Percentiles rank a stretch among this genome's conserved stretches.
These are phyloP conservation scores for Gopherus flavomarginatus DNA, from an alignment of 2,113 vertebrate species.

Conservation along the genomic window DNA sequence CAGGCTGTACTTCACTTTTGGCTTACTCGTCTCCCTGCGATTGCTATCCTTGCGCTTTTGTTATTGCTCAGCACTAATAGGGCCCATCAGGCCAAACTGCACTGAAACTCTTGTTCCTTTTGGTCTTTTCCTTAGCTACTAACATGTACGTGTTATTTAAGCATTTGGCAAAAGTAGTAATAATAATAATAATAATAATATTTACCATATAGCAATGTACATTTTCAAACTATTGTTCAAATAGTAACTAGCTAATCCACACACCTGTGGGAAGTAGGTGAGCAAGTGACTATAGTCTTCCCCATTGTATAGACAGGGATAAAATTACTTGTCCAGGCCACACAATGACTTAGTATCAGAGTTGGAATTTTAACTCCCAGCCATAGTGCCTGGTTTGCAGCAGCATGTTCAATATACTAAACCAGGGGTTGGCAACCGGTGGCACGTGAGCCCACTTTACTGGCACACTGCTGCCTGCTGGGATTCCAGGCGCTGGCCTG, in stretches of 20 bases:
- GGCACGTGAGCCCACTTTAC: too few relatives aligned
- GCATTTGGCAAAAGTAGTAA: background rate
- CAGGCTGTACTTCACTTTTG: background rate
- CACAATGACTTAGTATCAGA: background rate
- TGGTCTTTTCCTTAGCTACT: background rate
- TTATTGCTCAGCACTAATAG: background rate
- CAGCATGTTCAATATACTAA: accelerated
- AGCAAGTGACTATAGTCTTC: background rate
- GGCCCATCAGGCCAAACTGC: background rate
- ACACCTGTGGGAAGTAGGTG: accelerated
- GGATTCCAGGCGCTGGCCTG: too few relatives aligned
- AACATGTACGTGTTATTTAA: background rate
- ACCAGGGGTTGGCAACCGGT: background rate
- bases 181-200: background rate
- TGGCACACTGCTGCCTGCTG: too few relatives aligned
- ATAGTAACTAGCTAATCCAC: background rate
- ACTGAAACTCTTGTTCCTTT: background rate
- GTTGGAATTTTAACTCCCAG: background rate
- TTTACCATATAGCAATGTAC: background rate
- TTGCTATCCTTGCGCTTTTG: background rate
- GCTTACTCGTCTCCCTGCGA: background rate
- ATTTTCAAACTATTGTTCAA: background rate
- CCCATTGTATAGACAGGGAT: background rate
- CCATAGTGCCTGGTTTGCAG: background rate
- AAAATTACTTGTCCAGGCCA: background rate